These are phyloP conservation scores for Balearica regulorum DNA, from an alignment of 2,797 vertebrate species.

Conservation along the genomic window DNA sequence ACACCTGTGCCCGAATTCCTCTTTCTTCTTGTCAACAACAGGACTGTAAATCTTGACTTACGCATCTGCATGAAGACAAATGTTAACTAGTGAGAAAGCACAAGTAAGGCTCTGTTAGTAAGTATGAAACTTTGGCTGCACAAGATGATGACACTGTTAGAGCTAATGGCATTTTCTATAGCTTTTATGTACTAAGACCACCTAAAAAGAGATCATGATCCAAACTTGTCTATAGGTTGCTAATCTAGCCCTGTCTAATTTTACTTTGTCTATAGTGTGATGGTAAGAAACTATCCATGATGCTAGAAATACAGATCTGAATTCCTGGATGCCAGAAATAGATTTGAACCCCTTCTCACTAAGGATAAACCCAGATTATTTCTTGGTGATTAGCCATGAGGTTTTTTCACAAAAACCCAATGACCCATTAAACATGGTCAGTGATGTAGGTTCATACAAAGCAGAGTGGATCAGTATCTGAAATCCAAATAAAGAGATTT, in stretches of 20 bases:
- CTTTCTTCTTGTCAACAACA: background rate
- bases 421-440: background rate
- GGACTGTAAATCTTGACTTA: background rate
- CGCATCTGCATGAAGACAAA: background rate
- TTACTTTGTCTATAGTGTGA: background rate
- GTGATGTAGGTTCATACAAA: background rate
- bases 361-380: background rate
- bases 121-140: background rate
- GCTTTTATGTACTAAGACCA: background rate
- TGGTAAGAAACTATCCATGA: background rate
- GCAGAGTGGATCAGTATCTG: background rate
- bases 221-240: background rate
- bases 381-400: background rate
- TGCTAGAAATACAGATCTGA: background rate
- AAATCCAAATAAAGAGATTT: background rate
- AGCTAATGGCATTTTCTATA: background rate
- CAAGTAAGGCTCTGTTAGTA: background rate
- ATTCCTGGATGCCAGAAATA: background rate
- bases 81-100: background rate
- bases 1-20: background rate
- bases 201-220: background rate
- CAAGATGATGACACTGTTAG: background rate
- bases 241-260: background rate
- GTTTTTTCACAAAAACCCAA: background rate
- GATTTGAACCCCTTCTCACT: background rate